A percentile compares a stretch with the other conserved stretches of the same genome.
phyloP scores from a whole-genome alignment of 2,113 vertebrate species.

The Entomyzon cyanotis region DNA sequence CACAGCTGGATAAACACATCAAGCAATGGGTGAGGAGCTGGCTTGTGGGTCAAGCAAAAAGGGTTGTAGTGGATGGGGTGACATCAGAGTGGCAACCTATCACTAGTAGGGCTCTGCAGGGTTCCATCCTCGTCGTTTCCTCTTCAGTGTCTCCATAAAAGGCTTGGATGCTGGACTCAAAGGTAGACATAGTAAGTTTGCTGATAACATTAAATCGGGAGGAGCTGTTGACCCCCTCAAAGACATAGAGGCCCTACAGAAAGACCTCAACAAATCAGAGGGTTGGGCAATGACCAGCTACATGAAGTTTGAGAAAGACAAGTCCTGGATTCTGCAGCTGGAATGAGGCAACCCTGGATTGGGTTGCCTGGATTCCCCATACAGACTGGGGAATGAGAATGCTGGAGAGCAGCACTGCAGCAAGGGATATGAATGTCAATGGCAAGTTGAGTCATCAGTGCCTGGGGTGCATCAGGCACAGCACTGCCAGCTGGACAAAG shows the following conservation, averaged over 20 bases:
- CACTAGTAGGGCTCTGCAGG: not conserved
- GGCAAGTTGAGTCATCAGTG: not conserved
- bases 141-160: not conserved
- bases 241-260: not conserved
- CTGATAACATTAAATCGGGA: not conserved
- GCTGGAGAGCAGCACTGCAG: not conserved
- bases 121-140: not conserved
- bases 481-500: not conserved
- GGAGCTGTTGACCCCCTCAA: not conserved
- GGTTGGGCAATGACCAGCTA: not conserved
- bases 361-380: no score
- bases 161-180: not conserved
- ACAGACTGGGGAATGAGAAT: not conserved
- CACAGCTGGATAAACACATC: not conserved
- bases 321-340: not conserved
- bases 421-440: not conserved
- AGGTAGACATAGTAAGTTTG: not conserved
- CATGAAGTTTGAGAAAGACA: not conserved
- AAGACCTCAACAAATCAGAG: not conserved
- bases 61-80: not conserved
- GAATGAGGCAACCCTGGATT: not conserved
- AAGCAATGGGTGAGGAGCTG: not conserved
- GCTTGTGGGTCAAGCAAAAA: not conserved
- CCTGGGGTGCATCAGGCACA: not conserved
- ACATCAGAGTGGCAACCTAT: not conserved